Conservation (phyloP, 2,113 vertebrate species). For the Amia ocellicauda region DNA sequence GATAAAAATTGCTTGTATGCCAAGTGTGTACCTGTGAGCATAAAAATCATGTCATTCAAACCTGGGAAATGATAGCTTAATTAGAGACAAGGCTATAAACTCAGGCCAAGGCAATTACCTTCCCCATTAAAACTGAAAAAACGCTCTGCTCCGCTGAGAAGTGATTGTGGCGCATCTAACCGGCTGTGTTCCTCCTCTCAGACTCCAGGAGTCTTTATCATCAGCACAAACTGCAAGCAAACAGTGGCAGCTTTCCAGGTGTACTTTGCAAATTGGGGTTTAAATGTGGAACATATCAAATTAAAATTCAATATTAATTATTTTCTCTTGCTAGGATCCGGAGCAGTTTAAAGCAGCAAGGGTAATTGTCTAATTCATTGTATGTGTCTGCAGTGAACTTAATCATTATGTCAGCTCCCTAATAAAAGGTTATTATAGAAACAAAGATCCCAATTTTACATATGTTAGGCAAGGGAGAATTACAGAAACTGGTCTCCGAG, state of each 20-base stretch:
- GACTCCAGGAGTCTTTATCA: conserved; percentile 85
- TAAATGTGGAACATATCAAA: conserved; percentile 93
- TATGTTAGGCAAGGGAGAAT: conserved; percentile 94
- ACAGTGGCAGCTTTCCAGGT: conserved; percentile 86
- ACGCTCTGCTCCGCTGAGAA: conserved; percentile 78
- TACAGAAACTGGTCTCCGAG: conserved; percentile 84
- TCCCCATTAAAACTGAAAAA: conserved; percentile 79
- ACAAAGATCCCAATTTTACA: conserved; percentile 99
- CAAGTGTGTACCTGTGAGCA: background rate
- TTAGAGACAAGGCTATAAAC: conserved; percentile 81
- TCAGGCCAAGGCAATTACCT: conserved; percentile 81
- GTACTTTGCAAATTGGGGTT: conserved; percentile 91
- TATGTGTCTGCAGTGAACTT: conserved; percentile 87
- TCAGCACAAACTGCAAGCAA: conserved; percentile 81
- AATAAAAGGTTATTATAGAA: conserved; percentile 99
- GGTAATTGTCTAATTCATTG: conserved; percentile 95
- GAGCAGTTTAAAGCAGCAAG: conserved; percentile 82
- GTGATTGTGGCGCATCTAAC: conserved; percentile 66
- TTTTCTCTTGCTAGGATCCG: conserved; percentile 86
- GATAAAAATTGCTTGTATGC: conserved; percentile 18
- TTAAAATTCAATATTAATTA: conserved; percentile 97
- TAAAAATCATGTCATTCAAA: conserved; percentile 43
- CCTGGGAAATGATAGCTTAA: conserved; percentile 79
- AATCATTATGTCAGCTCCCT: conserved; percentile 98
- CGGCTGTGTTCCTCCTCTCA: conserved; percentile 72